A percentile compares a stretch with the other conserved stretches of the same genome.
These are phyloP conservation scores for Atractosteus spatula DNA, from an alignment of 2,113 vertebrate species.

Conservation along the genomic window DNA sequence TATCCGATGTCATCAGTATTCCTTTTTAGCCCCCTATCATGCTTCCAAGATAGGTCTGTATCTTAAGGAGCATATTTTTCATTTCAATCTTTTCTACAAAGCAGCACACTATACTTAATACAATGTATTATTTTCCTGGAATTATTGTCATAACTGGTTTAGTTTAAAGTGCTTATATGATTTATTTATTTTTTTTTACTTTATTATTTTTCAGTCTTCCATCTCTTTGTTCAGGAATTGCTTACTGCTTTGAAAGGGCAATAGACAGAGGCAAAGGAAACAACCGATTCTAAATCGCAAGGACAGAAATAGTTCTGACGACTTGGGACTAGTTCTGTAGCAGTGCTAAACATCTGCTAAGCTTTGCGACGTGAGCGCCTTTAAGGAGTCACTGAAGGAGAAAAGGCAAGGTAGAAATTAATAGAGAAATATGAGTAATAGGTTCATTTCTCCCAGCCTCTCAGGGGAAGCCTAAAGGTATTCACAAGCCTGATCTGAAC, in stretches of 20 bases:
- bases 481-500: conserved; percentile 21
- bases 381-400: conserved; percentile 23
- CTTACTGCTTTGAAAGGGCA: conserved; percentile 8
- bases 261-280: neutral
- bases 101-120: neutral
- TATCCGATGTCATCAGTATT: too few species aligned
- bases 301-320: conserved; percentile 33
- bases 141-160: neutral
- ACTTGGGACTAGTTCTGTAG: conserved; percentile 25
- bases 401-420: conserved; percentile 42
- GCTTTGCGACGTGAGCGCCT: conserved; percentile 15
- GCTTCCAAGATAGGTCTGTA: too few species aligned
- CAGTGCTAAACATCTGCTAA: conserved; percentile 32
- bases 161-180: neutral
- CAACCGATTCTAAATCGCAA: conserved; percentile 18
- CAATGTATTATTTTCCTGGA: neutral
- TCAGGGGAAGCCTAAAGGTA: conserved; percentile 27
- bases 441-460: conserved; percentile 22
- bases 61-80: neutral
- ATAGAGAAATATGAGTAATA: conserved; percentile 48
- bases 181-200: too few species aligned
- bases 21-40: too few species aligned
- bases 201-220: neutral
- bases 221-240: neutral
- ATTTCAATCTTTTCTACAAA: neutral